Base-by-base conservation (phyloP, 2,888 invertebrate genomes). In the Diploptera punctata region DNA sequence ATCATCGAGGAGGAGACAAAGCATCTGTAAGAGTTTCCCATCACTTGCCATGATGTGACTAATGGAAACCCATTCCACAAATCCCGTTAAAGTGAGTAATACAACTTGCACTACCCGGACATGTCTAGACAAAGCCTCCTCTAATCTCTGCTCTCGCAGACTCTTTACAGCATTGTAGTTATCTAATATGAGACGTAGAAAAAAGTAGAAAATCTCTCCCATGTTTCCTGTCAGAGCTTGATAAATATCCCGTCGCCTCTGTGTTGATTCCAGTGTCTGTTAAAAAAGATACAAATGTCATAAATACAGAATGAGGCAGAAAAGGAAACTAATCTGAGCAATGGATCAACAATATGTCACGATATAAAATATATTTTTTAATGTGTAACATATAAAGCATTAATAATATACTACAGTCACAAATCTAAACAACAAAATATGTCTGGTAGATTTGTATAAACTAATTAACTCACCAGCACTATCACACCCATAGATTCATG, bases 41-140 rank as follows among this genome's bases (percentile, higher is more conserved):
- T 94, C 91, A 78, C 93, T 91, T 70, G 91, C 91, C 84, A 93
- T 93, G 44, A 97, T 91, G 81, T 95, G 93, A 76, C 87, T 87
- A 80, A 94, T 93, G 31, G 93, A 92, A 24, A 96, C 94, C 96
- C 97, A 97, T 82, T 97, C 97, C 7, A 97, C 93, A 81, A 95
- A 97, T 2, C 94, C 96, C 29, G 93, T 91, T 71, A 97, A 82
- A 0, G 97, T 96, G 62, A 93, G 83, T 68, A 97, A 83, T 29
- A 94, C 94, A 73, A 94, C 92, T 84, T 91, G 93, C 1, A 94
- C 94, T 31, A 94, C 93, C 75, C 93, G 87, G 44, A 91, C 91
- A 78, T 94, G 92, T 19, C 92, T 90, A 38, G 87, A 86, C 0
- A 93, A 93, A 74, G 89, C 89, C 24, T 84, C 84, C 38, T 86